These are phyloP conservation scores for Copidosoma aretas DNA, from an alignment of 2,888 invertebrate genomes.

Conservation along the genomic window DNA sequence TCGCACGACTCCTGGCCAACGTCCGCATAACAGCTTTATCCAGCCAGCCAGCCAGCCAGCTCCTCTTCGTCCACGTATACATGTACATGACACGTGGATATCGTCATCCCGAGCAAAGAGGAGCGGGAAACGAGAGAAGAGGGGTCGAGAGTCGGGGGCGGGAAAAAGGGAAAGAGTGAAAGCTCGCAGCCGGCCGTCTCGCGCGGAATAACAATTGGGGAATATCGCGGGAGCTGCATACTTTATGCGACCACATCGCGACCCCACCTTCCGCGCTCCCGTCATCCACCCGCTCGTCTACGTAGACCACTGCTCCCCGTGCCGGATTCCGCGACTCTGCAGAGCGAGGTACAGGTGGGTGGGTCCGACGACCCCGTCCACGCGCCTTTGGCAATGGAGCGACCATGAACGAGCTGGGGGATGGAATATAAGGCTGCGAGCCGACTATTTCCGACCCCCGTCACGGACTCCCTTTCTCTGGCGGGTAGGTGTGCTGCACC, in stretches of 20 bases:
- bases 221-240: constrained; percentile 51
- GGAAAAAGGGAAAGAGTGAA: constrained; percentile 14
- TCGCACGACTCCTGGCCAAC: neutral
- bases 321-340: constrained; percentile 7
- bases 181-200: constrained; percentile 27
- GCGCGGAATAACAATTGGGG: constrained; percentile 57
- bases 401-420: constrained; percentile 44
- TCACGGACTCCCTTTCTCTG: constrained; percentile 43
- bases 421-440: constrained; percentile 34
- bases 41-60: neutral
- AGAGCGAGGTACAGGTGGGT: neutral
- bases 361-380: constrained; percentile 23
- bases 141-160: neutral
- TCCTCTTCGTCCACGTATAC: neutral
- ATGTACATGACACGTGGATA: neutral
- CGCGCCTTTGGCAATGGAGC: no score
- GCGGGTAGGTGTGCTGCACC: no score
- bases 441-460: constrained; percentile 53
- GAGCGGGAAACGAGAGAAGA: neutral
- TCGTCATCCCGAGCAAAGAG: neutral
- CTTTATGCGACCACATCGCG: constrained; percentile 42
- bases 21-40: neutral
- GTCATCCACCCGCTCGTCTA: neutral
- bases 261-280: neutral
- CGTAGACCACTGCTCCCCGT: no score